phyloP scores from a whole-genome alignment of 1,140 invertebrate genomes.

The Caenorhabditis inopinata region DNA sequence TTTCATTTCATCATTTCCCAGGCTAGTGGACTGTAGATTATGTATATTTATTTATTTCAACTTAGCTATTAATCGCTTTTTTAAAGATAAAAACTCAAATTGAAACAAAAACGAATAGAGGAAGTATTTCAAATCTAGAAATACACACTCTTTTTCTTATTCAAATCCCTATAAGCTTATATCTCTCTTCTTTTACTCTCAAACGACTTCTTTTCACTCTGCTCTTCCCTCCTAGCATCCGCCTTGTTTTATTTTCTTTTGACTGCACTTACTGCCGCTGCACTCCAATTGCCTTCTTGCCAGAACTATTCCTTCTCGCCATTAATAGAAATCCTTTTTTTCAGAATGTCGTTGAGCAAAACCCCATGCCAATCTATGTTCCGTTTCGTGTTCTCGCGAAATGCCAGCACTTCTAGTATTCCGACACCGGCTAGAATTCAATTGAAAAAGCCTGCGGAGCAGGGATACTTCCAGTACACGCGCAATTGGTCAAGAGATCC shows the following conservation, averaged over 20 bases:
- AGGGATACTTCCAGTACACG: constrained; percentile 29
- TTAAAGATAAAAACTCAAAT: too few relatives aligned
- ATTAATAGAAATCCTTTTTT: not conserved
- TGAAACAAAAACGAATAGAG: too few relatives aligned
- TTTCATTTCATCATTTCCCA: too few relatives aligned
- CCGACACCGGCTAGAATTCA: not conserved
- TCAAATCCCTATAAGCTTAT: not conserved
- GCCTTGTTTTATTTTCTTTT: too few relatives aligned
- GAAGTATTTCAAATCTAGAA: too few relatives aligned
- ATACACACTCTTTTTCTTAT: too few relatives aligned
- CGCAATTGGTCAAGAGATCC: constrained; percentile 39
- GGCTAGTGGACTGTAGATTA: too few relatives aligned
- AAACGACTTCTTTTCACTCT: not conserved
- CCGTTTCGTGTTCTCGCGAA: constrained; percentile 19
- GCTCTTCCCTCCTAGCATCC: not conserved
- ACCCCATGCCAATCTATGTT: not conserved
- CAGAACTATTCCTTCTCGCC: not conserved
- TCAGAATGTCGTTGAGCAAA: constrained; percentile 19
- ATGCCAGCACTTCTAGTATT: not conserved
- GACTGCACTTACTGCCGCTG: too few relatives aligned
- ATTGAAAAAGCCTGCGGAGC: not conserved
- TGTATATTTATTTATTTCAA: too few relatives aligned
- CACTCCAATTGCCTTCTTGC: not conserved
- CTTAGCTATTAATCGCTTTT: too few relatives aligned
- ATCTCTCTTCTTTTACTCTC: not conserved